These are phyloP conservation scores for Harpalus rufipes DNA, from an alignment of 2,888 invertebrate species.

Conservation along the genomic window DNA sequence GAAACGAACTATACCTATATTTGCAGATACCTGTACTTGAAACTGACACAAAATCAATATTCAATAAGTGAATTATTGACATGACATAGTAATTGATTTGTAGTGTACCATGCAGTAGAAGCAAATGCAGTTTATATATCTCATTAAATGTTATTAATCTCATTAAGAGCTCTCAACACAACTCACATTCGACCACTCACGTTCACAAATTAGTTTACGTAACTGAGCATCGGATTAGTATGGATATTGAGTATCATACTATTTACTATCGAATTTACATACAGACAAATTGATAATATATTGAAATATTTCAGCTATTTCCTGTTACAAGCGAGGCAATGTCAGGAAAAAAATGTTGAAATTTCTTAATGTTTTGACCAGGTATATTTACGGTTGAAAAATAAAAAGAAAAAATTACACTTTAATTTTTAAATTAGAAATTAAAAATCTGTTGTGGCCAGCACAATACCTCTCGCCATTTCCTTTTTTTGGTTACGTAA, in stretches of 20 bases:
- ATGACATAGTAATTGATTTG: constrained; percentile 25
- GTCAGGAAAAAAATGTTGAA: background rate
- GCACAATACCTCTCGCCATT: too few relatives aligned
- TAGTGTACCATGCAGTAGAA: background rate
- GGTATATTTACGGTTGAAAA: too few relatives aligned
- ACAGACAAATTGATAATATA: background rate
- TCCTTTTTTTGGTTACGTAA: too few relatives aligned
- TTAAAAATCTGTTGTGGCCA: too few relatives aligned
- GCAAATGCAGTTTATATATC: constrained; percentile 37
- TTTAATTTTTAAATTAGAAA: too few relatives aligned
- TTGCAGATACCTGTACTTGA: background rate
- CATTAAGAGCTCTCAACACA: constrained; percentile 30
- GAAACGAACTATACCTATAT: too few relatives aligned
- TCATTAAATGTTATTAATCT: constrained; percentile 39
- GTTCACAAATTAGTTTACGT: background rate
- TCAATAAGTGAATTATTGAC: background rate
- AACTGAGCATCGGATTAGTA: background rate
- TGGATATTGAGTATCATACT: background rate
- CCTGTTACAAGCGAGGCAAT: background rate
- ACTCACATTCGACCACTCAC: background rate
- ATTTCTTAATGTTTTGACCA: background rate
- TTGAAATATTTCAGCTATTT: background rate
- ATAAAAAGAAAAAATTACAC: too few relatives aligned
- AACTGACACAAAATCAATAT: background rate
- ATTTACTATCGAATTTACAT: background rate